These are phyloP conservation scores for Scelioninae gen. 2 DNA, from an alignment of 2,888 invertebrate genomes.

Conservation along the genomic window DNA sequence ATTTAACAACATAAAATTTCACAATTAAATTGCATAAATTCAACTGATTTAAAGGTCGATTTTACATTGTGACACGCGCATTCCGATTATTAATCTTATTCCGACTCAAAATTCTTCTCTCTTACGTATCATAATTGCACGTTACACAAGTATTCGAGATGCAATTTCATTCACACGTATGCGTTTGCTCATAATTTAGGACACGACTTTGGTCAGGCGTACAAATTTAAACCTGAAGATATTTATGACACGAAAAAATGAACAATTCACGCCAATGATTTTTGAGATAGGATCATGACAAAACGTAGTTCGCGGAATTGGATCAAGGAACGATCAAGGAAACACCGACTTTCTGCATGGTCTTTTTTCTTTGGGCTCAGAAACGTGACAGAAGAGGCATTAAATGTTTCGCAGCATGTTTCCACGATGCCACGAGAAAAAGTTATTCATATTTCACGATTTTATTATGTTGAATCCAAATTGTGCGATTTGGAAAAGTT, in stretches of 20 bases:
- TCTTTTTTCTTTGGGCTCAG: too few relatives aligned
- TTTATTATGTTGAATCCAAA: too few relatives aligned
- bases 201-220: slow-evolving; percentile 6
- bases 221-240: slow-evolving; percentile 13
- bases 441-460: too few relatives aligned
- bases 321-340: slow-evolving; percentile 15
- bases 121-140: background rate
- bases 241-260: slow-evolving; percentile 9
- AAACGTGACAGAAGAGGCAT: too few relatives aligned
- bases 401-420: too few relatives aligned
- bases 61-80: too few relatives aligned
- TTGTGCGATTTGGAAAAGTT: too few relatives aligned
- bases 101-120: background rate
- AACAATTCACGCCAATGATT: slow-evolving; percentile 10
- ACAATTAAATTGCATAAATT: too few relatives aligned
- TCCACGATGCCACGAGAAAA: too few relatives aligned
- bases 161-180: background rate
- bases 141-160: background rate
- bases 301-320: background rate
- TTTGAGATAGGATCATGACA: background rate
- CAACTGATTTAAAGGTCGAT: too few relatives aligned
- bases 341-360: too few relatives aligned
- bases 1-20: too few relatives aligned
- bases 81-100: background rate
- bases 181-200: slow-evolving; percentile 4